Evolutionary conservation across 2,888 invertebrate species (phyloP), one percentile per base, ranked within the genome.

Genomic region (Plemyria rubiginata): DNA sequence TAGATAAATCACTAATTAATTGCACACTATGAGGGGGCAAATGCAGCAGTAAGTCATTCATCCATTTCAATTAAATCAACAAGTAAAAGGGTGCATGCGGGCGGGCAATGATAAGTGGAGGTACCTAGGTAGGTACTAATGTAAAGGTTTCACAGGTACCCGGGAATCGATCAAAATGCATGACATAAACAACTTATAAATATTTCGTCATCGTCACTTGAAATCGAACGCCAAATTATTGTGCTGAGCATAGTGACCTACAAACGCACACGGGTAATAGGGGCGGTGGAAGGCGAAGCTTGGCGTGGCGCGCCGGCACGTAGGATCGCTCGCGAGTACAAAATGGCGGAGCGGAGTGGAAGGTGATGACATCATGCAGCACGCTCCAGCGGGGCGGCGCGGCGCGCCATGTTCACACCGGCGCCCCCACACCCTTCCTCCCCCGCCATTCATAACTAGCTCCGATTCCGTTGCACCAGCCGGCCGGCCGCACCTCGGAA

Each of bases 371-470:
- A 85, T 87, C 87, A 88, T 76, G 80, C 74, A 36, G 50, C 60
- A 16, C 54, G 54, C 49, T 63, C 67, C 68, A 38, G 15, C 38
- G 8, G 70, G 61, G 71, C 66, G 61, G 67, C 64, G 71, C 72
- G 67, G 40, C 66, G 62, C 71, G 65, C 71, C 66, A 71, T 67
- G 66, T 61, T 22, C 62, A 73, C 72, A 72, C 73, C 65, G 72
- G 72, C 68, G 71, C 65, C 74, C 72, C 71, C 73, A 64, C 71
- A 73, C 67, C 71, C 68, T 3, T 22, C 1, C 22, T 22, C 22
- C 72, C 78, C 68, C 77, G 78, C 85, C 87, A 89, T 88, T 88
- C 88, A 89, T 84, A 84, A 86, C 74, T 84, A 84, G 85, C 74
- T 80, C 45, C 67, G 66, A 77, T 83, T 82, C 74, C 75, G 75